phyloP scores from a whole-genome alignment of 2,888 invertebrate species.

The Cyclophora albipunctata region DNA sequence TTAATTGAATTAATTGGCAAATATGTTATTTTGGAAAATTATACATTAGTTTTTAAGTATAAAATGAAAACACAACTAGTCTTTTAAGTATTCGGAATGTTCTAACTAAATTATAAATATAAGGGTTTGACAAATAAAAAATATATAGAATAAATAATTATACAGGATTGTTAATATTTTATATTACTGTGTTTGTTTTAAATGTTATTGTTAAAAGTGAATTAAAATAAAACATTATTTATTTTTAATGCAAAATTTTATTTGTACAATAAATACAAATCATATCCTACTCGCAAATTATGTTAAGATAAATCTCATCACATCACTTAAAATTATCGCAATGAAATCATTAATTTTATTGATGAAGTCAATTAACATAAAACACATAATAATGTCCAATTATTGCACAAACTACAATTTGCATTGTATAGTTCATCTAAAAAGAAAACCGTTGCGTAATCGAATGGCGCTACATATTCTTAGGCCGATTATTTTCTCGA shows the following conservation, averaged over 20 bases:
- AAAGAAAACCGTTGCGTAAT: not conserved
- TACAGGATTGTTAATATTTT: not conserved
- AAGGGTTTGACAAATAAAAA: too few species aligned
- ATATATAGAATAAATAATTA: too few species aligned
- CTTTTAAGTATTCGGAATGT: too few species aligned
- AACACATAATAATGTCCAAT: slow-evolving; percentile 33
- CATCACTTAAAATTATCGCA: slow-evolving; percentile 49
- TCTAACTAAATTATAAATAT: too few species aligned
- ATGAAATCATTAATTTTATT: slow-evolving; percentile 28
- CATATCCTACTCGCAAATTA: slow-evolving; percentile 62
- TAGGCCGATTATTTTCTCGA: too few species aligned
- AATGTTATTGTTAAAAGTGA: too few species aligned
- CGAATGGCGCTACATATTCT: not conserved
- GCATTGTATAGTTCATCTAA: slow-evolving; percentile 13
- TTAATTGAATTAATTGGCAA: too few species aligned
- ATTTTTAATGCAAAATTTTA: slow-evolving; percentile 63
- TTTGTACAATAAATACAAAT: slow-evolving; percentile 76
- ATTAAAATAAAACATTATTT: slow-evolving; percentile 29
- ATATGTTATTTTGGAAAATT: not conserved
- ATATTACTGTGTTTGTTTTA: not conserved
- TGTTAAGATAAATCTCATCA: slow-evolving; percentile 66
- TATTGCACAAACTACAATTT: slow-evolving; percentile 51
- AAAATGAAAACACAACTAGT: slow-evolving; percentile 15
- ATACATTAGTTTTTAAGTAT: slow-evolving; percentile 8
- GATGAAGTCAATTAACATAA: slow-evolving; percentile 17